Conservation (phyloP, 2,113 vertebrate species). For the Tachysurus vachellii region DNA sequence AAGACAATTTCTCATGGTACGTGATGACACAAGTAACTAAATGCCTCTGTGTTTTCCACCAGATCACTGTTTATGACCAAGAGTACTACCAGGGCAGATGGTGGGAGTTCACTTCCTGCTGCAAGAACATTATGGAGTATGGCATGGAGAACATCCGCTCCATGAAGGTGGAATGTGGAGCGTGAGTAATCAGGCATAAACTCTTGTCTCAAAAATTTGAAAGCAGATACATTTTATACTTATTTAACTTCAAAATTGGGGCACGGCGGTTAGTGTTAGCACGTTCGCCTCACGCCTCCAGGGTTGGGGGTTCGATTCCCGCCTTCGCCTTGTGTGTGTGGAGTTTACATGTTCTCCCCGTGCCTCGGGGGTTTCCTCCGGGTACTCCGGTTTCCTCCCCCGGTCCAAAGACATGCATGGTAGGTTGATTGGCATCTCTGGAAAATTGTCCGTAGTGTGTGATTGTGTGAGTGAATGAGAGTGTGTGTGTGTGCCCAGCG, state of each 20-base stretch:
- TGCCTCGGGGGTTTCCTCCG: too few relatives aligned
- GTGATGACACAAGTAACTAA: not conserved
- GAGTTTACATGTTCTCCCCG: too few relatives aligned
- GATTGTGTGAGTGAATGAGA: too few relatives aligned
- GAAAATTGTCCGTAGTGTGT: too few relatives aligned
- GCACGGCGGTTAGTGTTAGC: too few relatives aligned
- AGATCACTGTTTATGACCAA: slow-evolving; percentile 96
- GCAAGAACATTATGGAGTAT: slow-evolving; percentile 90
- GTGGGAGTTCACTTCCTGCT: slow-evolving; percentile 90
- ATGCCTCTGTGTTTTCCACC: slow-evolving; percentile 60
- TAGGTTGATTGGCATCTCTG: too few relatives aligned
- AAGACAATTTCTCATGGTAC: not conserved
- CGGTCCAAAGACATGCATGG: too few relatives aligned
- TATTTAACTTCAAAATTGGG: not conserved
- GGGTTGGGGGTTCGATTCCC: too few relatives aligned
- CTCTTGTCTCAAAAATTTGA: not conserved
- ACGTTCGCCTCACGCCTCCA: too few relatives aligned
- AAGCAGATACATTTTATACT: not conserved
- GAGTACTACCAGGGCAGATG: slow-evolving; percentile 94
- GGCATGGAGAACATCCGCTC: slow-evolving; percentile 91
- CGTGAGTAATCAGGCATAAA: slow-evolving; percentile 75
- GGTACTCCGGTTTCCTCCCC: too few relatives aligned
- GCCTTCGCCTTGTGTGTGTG: too few relatives aligned
- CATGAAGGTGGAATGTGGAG: slow-evolving; percentile 92
- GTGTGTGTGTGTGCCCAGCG: too few relatives aligned